Evolutionary conservation across 2,113 vertebrate genomes (phyloP).

Genomic region (Otus sunia): DNA sequence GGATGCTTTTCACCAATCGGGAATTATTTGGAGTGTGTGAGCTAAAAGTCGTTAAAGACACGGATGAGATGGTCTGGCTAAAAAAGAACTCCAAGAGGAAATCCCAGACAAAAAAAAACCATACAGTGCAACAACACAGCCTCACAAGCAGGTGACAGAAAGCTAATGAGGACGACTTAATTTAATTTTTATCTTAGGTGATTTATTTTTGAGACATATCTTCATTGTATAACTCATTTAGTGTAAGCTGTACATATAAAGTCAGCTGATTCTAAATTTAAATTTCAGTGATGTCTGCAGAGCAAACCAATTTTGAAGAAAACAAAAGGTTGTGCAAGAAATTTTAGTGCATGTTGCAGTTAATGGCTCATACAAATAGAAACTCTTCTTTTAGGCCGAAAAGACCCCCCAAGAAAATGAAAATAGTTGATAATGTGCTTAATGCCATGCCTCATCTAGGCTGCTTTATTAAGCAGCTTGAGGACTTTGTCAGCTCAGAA

Average conservation of each 20-base stretch:
- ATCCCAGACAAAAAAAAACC: background rate
- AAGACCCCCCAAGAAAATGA: background rate
- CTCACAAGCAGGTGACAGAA: background rate
- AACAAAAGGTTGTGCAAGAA: background rate
- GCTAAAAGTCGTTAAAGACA: background rate
- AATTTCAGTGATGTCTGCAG: background rate
- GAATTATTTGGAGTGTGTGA: background rate
- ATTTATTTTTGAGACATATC: background rate
- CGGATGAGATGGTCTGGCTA: background rate
- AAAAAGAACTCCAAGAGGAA: background rate
- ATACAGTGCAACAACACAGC: background rate
- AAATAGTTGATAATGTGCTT: background rate
- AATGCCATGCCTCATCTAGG: background rate
- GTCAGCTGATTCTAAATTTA: background rate
- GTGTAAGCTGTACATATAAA: background rate
- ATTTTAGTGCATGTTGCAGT: background rate
- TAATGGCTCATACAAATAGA: background rate
- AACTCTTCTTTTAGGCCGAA: background rate
- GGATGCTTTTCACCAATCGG: background rate
- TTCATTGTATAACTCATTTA: background rate
- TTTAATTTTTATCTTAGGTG: background rate
- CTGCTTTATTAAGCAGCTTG: background rate
- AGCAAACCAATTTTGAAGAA: background rate
- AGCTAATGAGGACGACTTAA: background rate
- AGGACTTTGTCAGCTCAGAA: background rate